These are phyloP conservation scores for Grantiella picta DNA, from an alignment of 2,113 vertebrate genomes.

Conservation along the genomic window DNA sequence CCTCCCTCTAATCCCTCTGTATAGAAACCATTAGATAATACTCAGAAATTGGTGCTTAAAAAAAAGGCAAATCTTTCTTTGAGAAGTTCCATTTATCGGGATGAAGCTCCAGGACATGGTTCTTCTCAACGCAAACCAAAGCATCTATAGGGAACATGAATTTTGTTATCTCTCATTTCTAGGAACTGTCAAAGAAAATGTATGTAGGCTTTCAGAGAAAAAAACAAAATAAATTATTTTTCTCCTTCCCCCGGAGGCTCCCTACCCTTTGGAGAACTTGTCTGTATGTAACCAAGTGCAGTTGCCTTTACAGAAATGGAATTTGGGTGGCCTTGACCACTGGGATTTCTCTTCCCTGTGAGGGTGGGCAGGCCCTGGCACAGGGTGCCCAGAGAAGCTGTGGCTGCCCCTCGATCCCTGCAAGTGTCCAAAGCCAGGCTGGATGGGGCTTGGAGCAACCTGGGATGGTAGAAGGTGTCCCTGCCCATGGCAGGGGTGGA, in stretches of 20 bases:
- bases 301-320: not conserved
- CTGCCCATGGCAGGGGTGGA: not conserved
- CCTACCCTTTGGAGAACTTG: not conserved
- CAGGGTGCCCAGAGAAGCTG: not conserved
- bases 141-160: not conserved
- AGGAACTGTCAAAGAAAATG: not conserved
- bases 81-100: not conserved
- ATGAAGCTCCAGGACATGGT: not conserved
- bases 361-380: not conserved
- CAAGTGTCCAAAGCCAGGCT: rapidly evolving
- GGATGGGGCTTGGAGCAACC: rapidly evolving
- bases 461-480: rapidly evolving
- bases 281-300: not conserved
- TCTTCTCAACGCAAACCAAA: not conserved
- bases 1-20: not conserved
- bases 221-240: not conserved
- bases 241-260: not conserved
- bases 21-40: not conserved
- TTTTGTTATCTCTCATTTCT: not conserved
- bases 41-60: not conserved
- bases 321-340: not conserved
- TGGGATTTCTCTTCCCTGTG: not conserved
- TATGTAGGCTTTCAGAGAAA: not conserved
- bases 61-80: not conserved
- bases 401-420: not conserved